Conservation (phyloP, 2,888 invertebrate genomes). For the Patella caerulea region DNA sequence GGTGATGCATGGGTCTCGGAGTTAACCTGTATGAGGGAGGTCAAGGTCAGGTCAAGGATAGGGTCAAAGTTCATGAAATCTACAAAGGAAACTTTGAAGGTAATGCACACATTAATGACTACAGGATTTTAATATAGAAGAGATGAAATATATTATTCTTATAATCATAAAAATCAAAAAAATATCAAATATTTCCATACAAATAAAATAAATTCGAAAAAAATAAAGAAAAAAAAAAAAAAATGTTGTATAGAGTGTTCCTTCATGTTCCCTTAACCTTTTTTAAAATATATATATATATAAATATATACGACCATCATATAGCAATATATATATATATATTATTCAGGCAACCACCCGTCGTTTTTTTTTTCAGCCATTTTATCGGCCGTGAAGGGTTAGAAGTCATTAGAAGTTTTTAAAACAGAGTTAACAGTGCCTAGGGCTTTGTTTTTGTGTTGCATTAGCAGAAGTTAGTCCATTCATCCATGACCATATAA, state of each 20-base stretch:
- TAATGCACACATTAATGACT: constrained; percentile 13
- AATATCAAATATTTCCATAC: not conserved
- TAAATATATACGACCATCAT: constrained; percentile 5
- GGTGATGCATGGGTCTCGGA: constrained; percentile 57
- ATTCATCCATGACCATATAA: constrained; percentile 11
- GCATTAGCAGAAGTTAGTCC: constrained; percentile 18
- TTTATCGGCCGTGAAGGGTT: not conserved
- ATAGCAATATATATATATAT: constrained; percentile 12
- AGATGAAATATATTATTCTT: not conserved
- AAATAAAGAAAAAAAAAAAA: not conserved
- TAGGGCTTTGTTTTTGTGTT: constrained; percentile 18
- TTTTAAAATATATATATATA: constrained; percentile 13
- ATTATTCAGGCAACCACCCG: constrained; percentile 47
- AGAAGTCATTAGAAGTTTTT: constrained; percentile 3
- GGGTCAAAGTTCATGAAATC: constrained; percentile 10
- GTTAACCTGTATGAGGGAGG: constrained; percentile 48
- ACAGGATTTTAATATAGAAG: not conserved
- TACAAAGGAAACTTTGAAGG: constrained; percentile 11
- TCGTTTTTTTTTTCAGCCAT: constrained; percentile 19
- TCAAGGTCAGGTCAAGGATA: not conserved
- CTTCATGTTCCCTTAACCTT: constrained; percentile 24
- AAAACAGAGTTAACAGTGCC: constrained; percentile 22
- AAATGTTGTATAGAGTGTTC: constrained; percentile 19
- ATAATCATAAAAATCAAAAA: no score
- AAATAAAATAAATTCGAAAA: not conserved